A percentile compares a stretch with the other conserved stretches of the same genome.
Conservation (phyloP, 2,113 vertebrate genomes). For the Progne subis region DNA sequence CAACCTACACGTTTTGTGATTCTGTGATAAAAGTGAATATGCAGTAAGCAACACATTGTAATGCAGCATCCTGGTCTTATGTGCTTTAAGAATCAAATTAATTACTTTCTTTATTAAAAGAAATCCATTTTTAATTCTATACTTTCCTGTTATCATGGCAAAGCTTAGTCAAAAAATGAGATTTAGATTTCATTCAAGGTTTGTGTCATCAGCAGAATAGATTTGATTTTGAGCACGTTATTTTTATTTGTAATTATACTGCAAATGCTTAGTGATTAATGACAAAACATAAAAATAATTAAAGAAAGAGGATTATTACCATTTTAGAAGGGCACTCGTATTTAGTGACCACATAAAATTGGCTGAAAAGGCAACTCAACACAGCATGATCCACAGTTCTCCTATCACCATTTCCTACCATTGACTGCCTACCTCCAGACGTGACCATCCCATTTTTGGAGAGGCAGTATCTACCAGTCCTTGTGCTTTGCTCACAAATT, state of each 20-base stretch:
- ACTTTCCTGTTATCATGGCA: background rate
- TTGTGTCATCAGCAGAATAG: background rate
- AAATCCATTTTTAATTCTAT: background rate
- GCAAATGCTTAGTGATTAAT: background rate
- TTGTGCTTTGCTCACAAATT: background rate
- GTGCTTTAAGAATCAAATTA: background rate
- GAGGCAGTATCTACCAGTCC: background rate
- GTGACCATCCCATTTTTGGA: background rate
- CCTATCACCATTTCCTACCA: fast-evolving
- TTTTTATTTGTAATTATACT: background rate
- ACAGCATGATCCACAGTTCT: background rate
- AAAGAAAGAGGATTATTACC: background rate
- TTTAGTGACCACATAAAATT: background rate
- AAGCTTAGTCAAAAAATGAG: background rate
- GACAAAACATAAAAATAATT: background rate
- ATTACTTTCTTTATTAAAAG: background rate
- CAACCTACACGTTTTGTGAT: too few species aligned
- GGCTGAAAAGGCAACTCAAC: background rate
- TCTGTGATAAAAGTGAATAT: background rate
- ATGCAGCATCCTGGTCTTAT: background rate
- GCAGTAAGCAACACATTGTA: background rate
- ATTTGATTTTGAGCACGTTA: background rate
- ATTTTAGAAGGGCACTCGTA: background rate
- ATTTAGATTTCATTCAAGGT: background rate
- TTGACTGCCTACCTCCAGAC: background rate